These are phyloP conservation scores for Drosophila imparisetae DNA, from an alignment of 2,888 invertebrate species.

Conservation along the genomic window DNA sequence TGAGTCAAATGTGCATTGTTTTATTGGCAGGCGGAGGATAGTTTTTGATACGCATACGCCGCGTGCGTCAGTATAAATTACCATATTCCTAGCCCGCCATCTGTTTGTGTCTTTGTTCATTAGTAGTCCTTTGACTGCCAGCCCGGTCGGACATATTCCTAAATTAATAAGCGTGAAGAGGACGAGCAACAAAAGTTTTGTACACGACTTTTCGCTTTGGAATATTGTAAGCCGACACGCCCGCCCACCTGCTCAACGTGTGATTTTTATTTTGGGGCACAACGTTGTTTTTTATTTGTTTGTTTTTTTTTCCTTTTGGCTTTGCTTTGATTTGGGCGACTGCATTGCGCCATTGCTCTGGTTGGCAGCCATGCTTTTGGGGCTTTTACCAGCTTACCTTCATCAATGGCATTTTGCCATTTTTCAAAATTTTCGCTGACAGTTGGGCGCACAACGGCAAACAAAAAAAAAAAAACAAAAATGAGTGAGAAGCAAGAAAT, in stretches of 20 bases:
- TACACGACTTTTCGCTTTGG: constrained; percentile 82
- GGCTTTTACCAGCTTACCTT: constrained; percentile 67
- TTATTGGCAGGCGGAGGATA: constrained; percentile 31
- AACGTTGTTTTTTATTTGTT: constrained; percentile 1
- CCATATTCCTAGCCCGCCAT: constrained; percentile 11
- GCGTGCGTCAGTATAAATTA: constrained; percentile 60
- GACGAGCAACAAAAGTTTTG: constrained; percentile 43
- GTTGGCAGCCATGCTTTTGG: constrained; percentile 47
- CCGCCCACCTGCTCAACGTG: constrained; percentile 18
- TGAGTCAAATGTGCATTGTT: constrained; percentile 37
- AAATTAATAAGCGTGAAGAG: constrained; percentile 74
- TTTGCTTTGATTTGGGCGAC: constrained; percentile 66
- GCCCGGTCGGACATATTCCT: constrained; percentile 51
- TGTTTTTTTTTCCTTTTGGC: constrained; percentile 20
- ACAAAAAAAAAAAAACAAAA: not conserved
- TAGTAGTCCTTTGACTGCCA: constrained; percentile 19
- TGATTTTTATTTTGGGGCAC: constrained; percentile 22
- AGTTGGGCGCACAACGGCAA: constrained; percentile 55
- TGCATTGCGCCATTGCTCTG: constrained; percentile 57
- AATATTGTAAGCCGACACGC: constrained; percentile 76
- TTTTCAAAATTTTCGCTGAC: constrained; percentile 81
- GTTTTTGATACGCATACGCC: constrained; percentile 58
- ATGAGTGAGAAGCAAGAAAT: constrained; percentile 38
- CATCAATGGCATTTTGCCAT: constrained; percentile 81
- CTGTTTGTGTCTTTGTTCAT: constrained; percentile 19